These are phyloP conservation scores for Argynnis bischoffii DNA, from an alignment of 2,888 invertebrate species.

Conservation along the genomic window DNA sequence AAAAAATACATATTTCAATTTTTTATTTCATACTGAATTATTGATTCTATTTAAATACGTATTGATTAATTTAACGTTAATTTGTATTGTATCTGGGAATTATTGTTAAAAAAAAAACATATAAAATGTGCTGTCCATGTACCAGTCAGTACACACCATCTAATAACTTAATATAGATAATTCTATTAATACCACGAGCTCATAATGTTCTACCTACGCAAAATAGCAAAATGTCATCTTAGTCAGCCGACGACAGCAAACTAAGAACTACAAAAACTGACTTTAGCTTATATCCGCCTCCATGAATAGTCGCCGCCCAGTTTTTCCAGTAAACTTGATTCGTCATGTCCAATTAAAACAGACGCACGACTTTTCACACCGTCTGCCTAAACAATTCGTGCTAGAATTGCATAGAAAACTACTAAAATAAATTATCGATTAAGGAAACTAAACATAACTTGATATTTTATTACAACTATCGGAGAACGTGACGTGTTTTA, in stretches of 20 bases:
- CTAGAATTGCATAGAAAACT: slow-evolving; percentile 6
- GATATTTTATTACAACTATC: slow-evolving; percentile 18
- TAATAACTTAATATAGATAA: neutral
- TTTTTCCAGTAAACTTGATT: slow-evolving; percentile 72
- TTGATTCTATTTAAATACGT: too few species aligned
- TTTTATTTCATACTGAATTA: too few species aligned
- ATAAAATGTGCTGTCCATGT: too few species aligned
- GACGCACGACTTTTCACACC: slow-evolving; percentile 67
- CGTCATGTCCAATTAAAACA: slow-evolving; percentile 75
- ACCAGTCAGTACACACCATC: neutral
- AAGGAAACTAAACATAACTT: slow-evolving; percentile 17
- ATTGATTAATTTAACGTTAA: too few species aligned
- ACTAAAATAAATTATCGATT: slow-evolving; percentile 7
- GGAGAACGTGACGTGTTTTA: slow-evolving; percentile 34
- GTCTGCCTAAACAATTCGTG: slow-evolving; percentile 35
- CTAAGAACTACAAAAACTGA: slow-evolving; percentile 37
- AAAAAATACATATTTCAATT: too few species aligned
- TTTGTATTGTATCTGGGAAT: too few species aligned
- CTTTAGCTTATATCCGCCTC: slow-evolving; percentile 57
- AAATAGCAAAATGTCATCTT: slow-evolving; percentile 19
- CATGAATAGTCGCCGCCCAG: slow-evolving; percentile 67
- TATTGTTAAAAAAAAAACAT: too few species aligned
- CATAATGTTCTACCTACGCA: slow-evolving; percentile 9
- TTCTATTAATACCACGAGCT: slow-evolving; percentile 6
- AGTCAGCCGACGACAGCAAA: slow-evolving; percentile 15